Conservation (phyloP, 2,888 invertebrate genomes). For the Rhagonycha lutea region DNA sequence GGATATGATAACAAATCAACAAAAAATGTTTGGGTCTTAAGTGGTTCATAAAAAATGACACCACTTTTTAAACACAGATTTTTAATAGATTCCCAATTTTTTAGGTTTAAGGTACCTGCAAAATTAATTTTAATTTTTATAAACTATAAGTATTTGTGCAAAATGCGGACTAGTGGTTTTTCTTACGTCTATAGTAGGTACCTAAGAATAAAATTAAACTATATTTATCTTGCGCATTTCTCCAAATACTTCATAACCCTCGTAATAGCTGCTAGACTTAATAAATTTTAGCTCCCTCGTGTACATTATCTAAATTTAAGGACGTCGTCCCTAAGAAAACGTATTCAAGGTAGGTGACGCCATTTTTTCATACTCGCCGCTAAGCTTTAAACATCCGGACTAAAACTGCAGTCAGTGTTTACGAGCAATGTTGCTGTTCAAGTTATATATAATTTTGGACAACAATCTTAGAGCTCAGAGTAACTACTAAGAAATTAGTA, state of each 20-base stretch:
- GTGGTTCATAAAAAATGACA: slow-evolving; percentile 4
- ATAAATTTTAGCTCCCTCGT: slow-evolving; percentile 18
- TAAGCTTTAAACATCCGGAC: slow-evolving; percentile 25
- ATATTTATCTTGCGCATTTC: slow-evolving; percentile 6
- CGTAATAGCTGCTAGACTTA: slow-evolving; percentile 11
- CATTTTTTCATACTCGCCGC: background rate
- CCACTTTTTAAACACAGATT: background rate
- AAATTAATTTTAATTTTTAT: background rate
- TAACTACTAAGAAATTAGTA: background rate
- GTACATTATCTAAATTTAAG: slow-evolving; percentile 11
- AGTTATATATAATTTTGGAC: background rate
- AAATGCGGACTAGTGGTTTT: background rate
- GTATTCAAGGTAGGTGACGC: slow-evolving; percentile 17
- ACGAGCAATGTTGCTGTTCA: background rate
- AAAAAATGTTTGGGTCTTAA: background rate
- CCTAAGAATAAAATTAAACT: slow-evolving; percentile 2
- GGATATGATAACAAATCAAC: background rate
- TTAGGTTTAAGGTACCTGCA: background rate
- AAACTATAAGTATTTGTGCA: background rate
- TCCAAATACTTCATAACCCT: slow-evolving; percentile 2
- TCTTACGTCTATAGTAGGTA: background rate
- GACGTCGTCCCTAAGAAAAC: slow-evolving; percentile 4
- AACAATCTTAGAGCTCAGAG: background rate
- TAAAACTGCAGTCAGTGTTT: background rate
- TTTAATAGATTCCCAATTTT: background rate